A percentile compares a stretch with the other conserved stretches of the same genome.
These are phyloP conservation scores for Enteromius mattozi DNA, from an alignment of 2,797 vertebrate genomes.

Conservation along the genomic window DNA sequence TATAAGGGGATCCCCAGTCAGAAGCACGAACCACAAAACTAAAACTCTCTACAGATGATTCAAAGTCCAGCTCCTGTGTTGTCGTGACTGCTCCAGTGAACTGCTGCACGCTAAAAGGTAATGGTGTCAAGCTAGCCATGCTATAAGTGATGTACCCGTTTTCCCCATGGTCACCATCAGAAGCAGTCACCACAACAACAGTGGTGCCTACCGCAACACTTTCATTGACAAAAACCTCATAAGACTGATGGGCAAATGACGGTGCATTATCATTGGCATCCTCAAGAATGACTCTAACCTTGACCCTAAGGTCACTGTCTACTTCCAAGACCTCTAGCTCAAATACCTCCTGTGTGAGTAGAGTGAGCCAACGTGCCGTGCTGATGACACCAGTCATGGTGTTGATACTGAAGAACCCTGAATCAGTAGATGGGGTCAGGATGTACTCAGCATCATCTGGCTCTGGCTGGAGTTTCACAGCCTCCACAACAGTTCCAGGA, in stretches of 20 bases:
- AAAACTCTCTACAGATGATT: conserved; percentile 90
- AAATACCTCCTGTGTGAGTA: conserved; percentile 81
- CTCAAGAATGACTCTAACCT: conserved; percentile 82
- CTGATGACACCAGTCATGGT: conserved; percentile 89
- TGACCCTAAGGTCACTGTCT: conserved; percentile 81
- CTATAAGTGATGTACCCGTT: conserved; percentile 98
- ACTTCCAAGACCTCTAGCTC: conserved; percentile 84
- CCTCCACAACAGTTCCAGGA: conserved; percentile 85
- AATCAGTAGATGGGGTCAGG: conserved; percentile 83
- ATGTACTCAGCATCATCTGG: conserved; percentile 87
- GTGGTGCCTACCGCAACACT: conserved; percentile 86
- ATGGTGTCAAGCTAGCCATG: conserved; percentile 85
- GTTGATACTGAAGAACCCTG: conserved; percentile 88
- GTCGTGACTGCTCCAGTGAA: conserved; percentile 93
- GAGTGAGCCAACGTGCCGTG: conserved; percentile 84
- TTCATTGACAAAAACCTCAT: conserved; percentile 91
- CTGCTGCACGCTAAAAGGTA: conserved; percentile 94
- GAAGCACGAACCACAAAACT: conserved; percentile 93
- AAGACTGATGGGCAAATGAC: conserved; percentile 84
- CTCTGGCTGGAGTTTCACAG: conserved; percentile 86
- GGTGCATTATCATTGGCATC: conserved; percentile 95
- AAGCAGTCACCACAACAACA: conserved; percentile 85
- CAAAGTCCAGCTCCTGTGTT: conserved; percentile 91
- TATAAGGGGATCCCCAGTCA: conserved; percentile 96
- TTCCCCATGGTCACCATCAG: conserved; percentile 90